Conservation (phyloP, 2,888 invertebrate species). For the Latrodectus elegans region DNA sequence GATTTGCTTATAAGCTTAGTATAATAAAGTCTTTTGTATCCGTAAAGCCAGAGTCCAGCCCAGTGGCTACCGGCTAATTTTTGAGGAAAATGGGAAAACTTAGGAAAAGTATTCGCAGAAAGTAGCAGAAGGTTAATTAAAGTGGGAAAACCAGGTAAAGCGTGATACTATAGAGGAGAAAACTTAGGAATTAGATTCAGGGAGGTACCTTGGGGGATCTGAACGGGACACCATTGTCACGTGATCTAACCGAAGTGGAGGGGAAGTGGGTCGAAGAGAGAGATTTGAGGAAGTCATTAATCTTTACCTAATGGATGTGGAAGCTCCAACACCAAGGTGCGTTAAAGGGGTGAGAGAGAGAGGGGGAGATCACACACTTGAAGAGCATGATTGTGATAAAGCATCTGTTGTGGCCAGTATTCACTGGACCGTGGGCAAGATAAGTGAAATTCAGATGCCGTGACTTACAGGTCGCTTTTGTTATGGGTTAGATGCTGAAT, state of each 20-base stretch:
- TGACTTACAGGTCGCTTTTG: conserved; percentile 55
- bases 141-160: conserved; percentile 68
- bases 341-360: conserved; percentile 26
- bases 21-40: not conserved
- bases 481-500: conserved; percentile 37
- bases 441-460: conserved; percentile 66
- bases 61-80: conserved; percentile 46
- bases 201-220: conserved; percentile 60
- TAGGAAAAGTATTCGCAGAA: conserved; percentile 62
- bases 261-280: conserved; percentile 16
- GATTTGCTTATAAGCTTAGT: conserved; percentile 20
- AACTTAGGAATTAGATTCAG: conserved; percentile 64
- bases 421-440: conserved; percentile 68
- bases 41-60: not conserved
- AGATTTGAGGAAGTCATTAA: conserved; percentile 63
- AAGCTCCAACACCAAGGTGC: conserved; percentile 40
- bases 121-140: conserved; percentile 66
- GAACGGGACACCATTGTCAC: conserved; percentile 66
- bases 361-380: conserved; percentile 32
- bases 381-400: conserved; percentile 66
- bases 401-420: conserved; percentile 62
- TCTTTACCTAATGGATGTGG: conserved; percentile 64
- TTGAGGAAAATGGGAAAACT: conserved; percentile 56
- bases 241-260: conserved; percentile 10
- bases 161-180: conserved; percentile 55